phyloP scores from a whole-genome alignment of 1,140 invertebrate species.

The Lepidostoma basale region DNA sequence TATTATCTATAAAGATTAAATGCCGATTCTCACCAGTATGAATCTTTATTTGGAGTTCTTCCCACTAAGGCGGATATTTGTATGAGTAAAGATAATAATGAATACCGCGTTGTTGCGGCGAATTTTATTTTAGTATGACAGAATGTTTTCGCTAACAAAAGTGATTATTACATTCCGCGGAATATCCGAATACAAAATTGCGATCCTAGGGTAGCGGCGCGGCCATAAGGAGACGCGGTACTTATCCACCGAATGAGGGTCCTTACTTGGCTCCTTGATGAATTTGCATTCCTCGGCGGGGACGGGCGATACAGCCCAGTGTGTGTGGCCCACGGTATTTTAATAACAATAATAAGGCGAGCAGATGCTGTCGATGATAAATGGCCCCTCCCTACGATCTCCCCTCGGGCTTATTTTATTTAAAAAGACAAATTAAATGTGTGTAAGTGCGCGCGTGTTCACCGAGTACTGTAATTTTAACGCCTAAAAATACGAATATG shows the following conservation, averaged over 20 bases:
- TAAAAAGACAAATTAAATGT: constrained; percentile 40
- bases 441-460: constrained; percentile 18
- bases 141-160: constrained; percentile 5
- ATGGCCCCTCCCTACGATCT: constrained; percentile 29
- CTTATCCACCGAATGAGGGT: not conserved
- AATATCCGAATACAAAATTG: not conserved
- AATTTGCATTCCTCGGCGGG: constrained; percentile 39
- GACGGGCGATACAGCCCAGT: not conserved
- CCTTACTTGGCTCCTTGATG: constrained; percentile 12
- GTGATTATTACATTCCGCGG: constrained; percentile 22
- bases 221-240: not conserved
- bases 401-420: constrained; percentile 24
- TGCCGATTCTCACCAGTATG: too few relatives aligned
- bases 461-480: too few relatives aligned
- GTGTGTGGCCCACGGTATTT: constrained; percentile 39
- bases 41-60: too few relatives aligned
- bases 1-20: too few relatives aligned
- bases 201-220: not conserved
- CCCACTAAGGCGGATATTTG: too few relatives aligned
- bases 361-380: constrained; percentile 47
- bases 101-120: not conserved
- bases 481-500: too few relatives aligned
- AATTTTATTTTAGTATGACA: constrained; percentile 1
- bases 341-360: constrained; percentile 46
- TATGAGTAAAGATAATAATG: too few relatives aligned